Evolutionary conservation across 2,797 vertebrate species (phyloP).

Genomic region (Ctenopoma multispine): DNA sequence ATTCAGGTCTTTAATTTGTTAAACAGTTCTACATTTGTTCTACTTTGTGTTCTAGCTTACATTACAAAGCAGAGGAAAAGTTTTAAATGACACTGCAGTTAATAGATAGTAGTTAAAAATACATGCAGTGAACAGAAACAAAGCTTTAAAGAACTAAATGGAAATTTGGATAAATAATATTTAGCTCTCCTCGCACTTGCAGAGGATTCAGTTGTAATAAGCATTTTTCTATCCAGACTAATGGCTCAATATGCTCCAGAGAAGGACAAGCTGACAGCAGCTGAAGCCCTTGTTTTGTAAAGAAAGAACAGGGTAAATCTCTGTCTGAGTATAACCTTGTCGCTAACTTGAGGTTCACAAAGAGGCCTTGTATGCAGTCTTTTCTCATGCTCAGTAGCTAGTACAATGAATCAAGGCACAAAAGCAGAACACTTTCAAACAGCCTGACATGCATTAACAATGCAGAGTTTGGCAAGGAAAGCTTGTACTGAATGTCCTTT

Average conservation of each 20-base stretch:
- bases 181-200: conserved; percentile 16
- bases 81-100: too few relatives aligned
- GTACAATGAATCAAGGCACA: conserved; percentile 76
- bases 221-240: conserved; percentile 8
- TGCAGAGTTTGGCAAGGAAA: conserved; percentile 68
- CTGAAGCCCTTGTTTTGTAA: conserved; percentile 34
- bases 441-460: conserved; percentile 77
- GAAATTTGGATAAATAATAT: not conserved
- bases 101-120: too few relatives aligned
- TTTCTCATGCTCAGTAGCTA: conserved; percentile 64
- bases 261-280: conserved; percentile 27
- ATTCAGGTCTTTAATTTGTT: too few relatives aligned
- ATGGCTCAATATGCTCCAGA: conserved; percentile 27
- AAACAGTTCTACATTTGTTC: too few relatives aligned
- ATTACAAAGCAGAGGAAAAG: too few relatives aligned
- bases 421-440: conserved; percentile 71
- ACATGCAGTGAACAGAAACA: not conserved
- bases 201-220: conserved; percentile 16
- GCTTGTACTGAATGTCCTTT: conserved; percentile 72
- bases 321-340: conserved; percentile 56
- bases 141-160: conserved; percentile 9
- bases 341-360: conserved; percentile 64
- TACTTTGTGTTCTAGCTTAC: too few relatives aligned
- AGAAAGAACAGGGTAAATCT: conserved; percentile 44
- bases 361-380: conserved; percentile 62